phyloP scores from a whole-genome alignment of 2,888 invertebrate genomes.

The Heliconius ethilla region DNA sequence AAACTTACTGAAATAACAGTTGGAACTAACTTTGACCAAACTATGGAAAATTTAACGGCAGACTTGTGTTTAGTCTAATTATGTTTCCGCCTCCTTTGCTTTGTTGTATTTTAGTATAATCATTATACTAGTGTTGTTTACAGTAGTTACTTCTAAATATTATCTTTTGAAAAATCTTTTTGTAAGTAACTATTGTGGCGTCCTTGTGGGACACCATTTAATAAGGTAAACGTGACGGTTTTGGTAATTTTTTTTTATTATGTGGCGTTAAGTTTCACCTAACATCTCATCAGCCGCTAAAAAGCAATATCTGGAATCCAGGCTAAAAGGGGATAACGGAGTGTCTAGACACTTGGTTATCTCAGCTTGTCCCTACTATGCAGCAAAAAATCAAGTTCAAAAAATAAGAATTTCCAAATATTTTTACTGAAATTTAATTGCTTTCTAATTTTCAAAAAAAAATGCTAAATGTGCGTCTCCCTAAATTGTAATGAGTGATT shows the following conservation, averaged over 20 bases:
- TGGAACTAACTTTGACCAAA: slow-evolving; percentile 30
- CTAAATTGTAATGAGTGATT: slow-evolving; percentile 12
- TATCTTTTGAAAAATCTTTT: neutral
- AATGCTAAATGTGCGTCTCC: neutral
- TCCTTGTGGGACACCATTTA: too few species aligned
- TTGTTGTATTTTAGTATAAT: neutral
- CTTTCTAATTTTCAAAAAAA: neutral
- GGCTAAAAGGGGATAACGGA: too few species aligned
- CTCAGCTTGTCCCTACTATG: too few species aligned
- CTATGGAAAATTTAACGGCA: slow-evolving; percentile 30
- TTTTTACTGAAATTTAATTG: too few species aligned
- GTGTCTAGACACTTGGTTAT: too few species aligned
- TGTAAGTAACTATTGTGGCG: too few species aligned
- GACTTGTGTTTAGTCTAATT: slow-evolving; percentile 17
- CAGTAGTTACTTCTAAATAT: neutral
- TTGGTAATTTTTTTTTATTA: neutral
- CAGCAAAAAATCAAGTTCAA: too few species aligned
- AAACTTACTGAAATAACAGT: slow-evolving; percentile 31
- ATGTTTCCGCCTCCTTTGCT: neutral
- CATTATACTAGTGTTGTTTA: neutral
- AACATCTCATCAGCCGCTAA: too few species aligned
- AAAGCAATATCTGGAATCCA: too few species aligned
- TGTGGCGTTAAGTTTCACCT: too few species aligned
- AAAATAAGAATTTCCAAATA: too few species aligned
- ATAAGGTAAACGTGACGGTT: neutral